Evolutionary conservation across 2,113 vertebrate species (phyloP).

Genomic region (Phaethornis superciliosus): DNA sequence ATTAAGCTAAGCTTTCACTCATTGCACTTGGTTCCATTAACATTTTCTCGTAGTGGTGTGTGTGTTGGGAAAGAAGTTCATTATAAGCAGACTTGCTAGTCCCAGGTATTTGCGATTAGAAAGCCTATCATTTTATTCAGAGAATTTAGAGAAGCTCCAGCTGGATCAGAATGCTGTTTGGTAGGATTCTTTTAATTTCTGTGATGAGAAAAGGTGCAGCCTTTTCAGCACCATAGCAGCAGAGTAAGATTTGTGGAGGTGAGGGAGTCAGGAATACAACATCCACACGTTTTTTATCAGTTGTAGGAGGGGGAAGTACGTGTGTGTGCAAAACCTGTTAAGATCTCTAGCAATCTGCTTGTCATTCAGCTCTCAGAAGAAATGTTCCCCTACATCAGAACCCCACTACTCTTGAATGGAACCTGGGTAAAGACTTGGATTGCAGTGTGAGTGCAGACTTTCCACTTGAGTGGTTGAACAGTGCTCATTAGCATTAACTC

Average conservation of each 20-base stretch:
- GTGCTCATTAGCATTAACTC: neutral
- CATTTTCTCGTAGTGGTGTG: rapidly evolving
- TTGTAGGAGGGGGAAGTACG: neutral
- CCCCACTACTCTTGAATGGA: neutral
- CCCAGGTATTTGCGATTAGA: neutral
- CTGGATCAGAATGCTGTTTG: neutral
- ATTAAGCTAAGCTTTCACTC: neutral
- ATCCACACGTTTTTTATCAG: neutral
- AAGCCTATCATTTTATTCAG: neutral
- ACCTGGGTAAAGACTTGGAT: neutral
- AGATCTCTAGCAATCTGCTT: neutral
- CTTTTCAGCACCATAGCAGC: no score
- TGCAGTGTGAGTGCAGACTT: neutral
- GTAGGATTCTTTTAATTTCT: neutral
- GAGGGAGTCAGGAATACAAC: neutral
- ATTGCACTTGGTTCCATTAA: neutral
- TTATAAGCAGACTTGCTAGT: neutral
- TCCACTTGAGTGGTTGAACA: neutral
- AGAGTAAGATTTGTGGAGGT: neutral
- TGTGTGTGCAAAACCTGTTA: neutral
- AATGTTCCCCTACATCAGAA: neutral
- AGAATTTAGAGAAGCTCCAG: neutral
- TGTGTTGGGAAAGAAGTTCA: neutral
- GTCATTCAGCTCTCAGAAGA: neutral
- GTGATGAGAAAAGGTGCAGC: neutral